These are phyloP conservation scores for Pipa parva DNA, from an alignment of 2,113 vertebrate species.

Conservation along the genomic window DNA sequence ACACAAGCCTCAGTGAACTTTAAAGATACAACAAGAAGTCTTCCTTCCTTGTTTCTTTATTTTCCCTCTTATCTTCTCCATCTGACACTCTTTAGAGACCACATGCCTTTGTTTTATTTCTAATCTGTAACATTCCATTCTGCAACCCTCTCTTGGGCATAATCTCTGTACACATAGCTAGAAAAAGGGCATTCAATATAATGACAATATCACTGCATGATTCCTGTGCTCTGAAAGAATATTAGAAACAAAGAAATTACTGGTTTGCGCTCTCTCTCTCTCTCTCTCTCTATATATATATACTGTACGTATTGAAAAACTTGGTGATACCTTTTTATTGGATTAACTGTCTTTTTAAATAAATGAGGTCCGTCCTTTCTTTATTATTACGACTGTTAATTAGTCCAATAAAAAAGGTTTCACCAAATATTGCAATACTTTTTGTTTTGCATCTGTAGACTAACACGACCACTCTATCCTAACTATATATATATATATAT, in stretches of 20 bases:
- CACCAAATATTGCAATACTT: too few species aligned
- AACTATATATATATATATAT: too few species aligned
- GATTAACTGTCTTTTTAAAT: too few species aligned
- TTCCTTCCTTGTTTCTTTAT: slow-evolving; percentile 58
- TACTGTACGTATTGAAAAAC: too few species aligned
- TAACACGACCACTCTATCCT: too few species aligned
- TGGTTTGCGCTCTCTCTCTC: too few species aligned
- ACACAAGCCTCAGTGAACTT: slow-evolving; percentile 69
- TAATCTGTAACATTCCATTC: slow-evolving; percentile 11
- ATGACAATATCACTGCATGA: neutral
- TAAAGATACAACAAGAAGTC: slow-evolving; percentile 58
- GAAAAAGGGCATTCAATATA: neutral
- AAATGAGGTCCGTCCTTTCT: too few species aligned
- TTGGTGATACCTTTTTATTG: too few species aligned
- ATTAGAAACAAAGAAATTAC: slow-evolving; percentile 8
- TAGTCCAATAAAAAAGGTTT: too few species aligned
- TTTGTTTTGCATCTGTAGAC: too few species aligned
- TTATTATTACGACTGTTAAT: too few species aligned
- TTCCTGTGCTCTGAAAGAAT: slow-evolving; percentile 2
- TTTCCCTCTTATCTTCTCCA: slow-evolving; percentile 62
- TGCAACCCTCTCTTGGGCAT: neutral
- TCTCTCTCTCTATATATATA: too few species aligned
- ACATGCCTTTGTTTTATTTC: slow-evolving; percentile 1
- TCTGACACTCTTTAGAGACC: slow-evolving; percentile 45
- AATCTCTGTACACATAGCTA: neutral